Percentiles rank a stretch among this genome's conserved stretches.
These are phyloP conservation scores for Hypolimnas misippus DNA, from an alignment of 2,888 invertebrate genomes.

Conservation along the genomic window DNA sequence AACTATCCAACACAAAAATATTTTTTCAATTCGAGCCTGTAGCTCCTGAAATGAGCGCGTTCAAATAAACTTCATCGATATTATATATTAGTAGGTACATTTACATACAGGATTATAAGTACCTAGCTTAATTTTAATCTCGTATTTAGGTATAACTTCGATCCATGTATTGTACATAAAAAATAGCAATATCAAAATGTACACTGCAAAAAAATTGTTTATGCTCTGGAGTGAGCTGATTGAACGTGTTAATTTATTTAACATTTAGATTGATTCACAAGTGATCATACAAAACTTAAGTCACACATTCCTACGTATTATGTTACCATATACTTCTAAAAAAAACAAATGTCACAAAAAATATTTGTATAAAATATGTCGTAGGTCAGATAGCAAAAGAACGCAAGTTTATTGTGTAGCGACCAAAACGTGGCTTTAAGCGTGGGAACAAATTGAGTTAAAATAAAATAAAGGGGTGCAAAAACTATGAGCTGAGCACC, in stretches of 20 bases:
- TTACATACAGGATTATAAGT: too few relatives aligned
- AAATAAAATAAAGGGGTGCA: conserved; percentile 70
- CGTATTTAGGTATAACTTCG: too few relatives aligned
- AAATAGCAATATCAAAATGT: too few relatives aligned
- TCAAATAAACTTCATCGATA: too few relatives aligned
- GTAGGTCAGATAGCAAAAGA: background rate
- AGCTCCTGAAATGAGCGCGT: too few relatives aligned
- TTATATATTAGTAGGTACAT: too few relatives aligned
- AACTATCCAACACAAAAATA: too few relatives aligned
- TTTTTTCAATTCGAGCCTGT: too few relatives aligned
- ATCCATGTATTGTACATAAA: too few relatives aligned
- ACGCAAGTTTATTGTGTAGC: background rate
- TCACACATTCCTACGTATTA: background rate
- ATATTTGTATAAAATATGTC: background rate
- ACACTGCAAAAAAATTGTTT: background rate
- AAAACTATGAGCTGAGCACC: conserved; percentile 75
- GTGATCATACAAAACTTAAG: background rate
- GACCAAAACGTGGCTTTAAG: conserved; percentile 24
- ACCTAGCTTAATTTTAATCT: too few relatives aligned
- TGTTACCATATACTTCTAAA: too few relatives aligned
- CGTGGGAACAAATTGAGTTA: conserved; percentile 68
- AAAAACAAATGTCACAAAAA: background rate
- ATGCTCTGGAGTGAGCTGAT: background rate
- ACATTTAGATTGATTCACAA: conserved; percentile 9
- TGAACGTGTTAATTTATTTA: conserved; percentile 17